Percentiles rank a stretch among this genome's conserved stretches.
Evolutionary conservation across 2,888 invertebrate species (phyloP).

Genomic region (Sisyra nigra): DNA sequence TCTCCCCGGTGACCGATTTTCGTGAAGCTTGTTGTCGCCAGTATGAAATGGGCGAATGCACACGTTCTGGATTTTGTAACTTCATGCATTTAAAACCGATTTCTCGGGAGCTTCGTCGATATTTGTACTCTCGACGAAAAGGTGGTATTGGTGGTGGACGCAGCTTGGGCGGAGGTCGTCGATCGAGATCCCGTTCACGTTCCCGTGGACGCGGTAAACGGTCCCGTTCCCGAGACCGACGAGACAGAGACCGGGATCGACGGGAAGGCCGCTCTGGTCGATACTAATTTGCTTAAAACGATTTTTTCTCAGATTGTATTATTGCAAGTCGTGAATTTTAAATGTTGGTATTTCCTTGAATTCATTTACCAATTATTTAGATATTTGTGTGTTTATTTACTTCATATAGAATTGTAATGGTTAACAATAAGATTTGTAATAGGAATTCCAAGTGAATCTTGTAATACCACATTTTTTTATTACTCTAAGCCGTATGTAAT

Average conservation of each 20-base stretch:
- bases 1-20: constrained; percentile 98
- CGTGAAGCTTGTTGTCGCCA: constrained; percentile 98
- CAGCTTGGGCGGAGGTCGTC: constrained; percentile 22
- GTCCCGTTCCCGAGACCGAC: constrained; percentile 22
- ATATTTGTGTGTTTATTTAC: too few species aligned
- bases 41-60: constrained; percentile 99
- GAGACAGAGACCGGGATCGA: constrained; percentile 7
- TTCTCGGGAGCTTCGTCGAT: constrained; percentile 79
- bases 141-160: constrained; percentile 25
- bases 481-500: too few species aligned
- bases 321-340: background rate
- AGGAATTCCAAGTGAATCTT: too few species aligned
- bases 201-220: constrained; percentile 22
- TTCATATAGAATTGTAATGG: too few species aligned
- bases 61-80: constrained; percentile 97
- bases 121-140: constrained; percentile 56
- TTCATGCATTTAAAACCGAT: constrained; percentile 99
- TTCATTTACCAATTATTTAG: too few species aligned
- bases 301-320: constrained; percentile 1
- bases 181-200: constrained; percentile 43
- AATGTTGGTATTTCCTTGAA: background rate
- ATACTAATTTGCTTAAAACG: constrained; percentile 3
- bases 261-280: constrained; percentile 7
- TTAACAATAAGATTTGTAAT: too few species aligned
- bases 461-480: too few species aligned